Percentiles rank a stretch among this genome's conserved stretches.
phyloP scores from a whole-genome alignment of 2,113 vertebrate species.

The Misgurnus mizolepis region DNA sequence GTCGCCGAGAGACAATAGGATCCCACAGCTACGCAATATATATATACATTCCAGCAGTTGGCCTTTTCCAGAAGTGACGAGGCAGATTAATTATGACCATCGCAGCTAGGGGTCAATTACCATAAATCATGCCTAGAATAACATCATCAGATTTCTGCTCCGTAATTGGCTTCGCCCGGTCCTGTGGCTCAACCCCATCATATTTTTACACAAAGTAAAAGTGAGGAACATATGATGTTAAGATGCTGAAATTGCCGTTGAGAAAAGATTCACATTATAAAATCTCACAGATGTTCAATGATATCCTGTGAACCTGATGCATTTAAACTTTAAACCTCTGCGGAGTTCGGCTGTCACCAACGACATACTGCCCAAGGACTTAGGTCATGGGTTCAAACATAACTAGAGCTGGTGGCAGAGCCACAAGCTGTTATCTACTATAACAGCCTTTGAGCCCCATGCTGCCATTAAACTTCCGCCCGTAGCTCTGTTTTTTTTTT shows the following conservation, averaged over 20 bases:
- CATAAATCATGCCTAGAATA: slow-evolving; percentile 64
- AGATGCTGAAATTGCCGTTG: not conserved
- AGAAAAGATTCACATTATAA: slow-evolving; percentile 22
- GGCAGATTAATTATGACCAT: slow-evolving; percentile 65
- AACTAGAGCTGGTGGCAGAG: slow-evolving; percentile 23
- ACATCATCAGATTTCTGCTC: slow-evolving; percentile 61
- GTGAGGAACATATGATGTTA: slow-evolving; percentile 37
- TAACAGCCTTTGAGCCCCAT: slow-evolving; percentile 2
- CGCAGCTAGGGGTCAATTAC: slow-evolving; percentile 62
- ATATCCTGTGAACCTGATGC: slow-evolving; percentile 10
- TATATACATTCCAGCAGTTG: slow-evolving; percentile 48
- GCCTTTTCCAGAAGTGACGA: slow-evolving; percentile 60
- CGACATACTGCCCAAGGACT: slow-evolving; percentile 11
- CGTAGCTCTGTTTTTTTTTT: slow-evolving; percentile 16
- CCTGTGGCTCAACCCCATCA: slow-evolving; percentile 54
- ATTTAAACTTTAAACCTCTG: slow-evolving; percentile 20
- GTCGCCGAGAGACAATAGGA: slow-evolving; percentile 54
- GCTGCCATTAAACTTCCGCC: slow-evolving; percentile 32
- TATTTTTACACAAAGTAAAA: slow-evolving; percentile 51
- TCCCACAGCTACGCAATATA: slow-evolving; percentile 43
- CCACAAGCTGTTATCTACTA: slow-evolving; percentile 22
- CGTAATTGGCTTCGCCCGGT: slow-evolving; percentile 63
- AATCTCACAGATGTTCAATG: slow-evolving; percentile 11
- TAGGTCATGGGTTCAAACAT: slow-evolving; percentile 28
- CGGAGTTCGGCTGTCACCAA: slow-evolving; percentile 10